Percentiles rank a stretch among this genome's conserved stretches.
These are phyloP conservation scores for Cyprinodon diabolis DNA, from an alignment of 2,797 vertebrate species.

Conservation along the genomic window DNA sequence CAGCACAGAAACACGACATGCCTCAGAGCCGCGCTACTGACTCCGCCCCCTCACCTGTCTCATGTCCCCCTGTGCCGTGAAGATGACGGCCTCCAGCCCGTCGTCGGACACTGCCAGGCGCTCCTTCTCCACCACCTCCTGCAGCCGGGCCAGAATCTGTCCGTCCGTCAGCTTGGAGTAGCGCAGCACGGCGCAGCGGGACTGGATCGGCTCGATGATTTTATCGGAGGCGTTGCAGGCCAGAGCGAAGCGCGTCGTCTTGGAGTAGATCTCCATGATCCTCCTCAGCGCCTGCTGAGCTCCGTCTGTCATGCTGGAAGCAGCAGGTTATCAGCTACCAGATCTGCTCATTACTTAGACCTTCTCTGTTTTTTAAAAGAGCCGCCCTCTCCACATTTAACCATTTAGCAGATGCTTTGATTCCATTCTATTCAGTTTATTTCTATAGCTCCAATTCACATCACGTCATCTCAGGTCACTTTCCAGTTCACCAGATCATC, in stretches of 20 bases:
- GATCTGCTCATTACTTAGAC: neutral
- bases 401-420: too few species aligned
- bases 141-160: constrained; percentile 89
- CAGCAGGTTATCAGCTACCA: neutral
- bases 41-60: constrained; percentile 85
- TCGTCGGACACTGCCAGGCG: constrained; percentile 86
- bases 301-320: constrained; percentile 93
- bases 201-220: constrained; percentile 98
- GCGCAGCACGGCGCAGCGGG: constrained; percentile 94
- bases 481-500: too few species aligned
- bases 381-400: too few species aligned
- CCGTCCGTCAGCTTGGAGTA: constrained; percentile 93
- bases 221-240: constrained; percentile 97
- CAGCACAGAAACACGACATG: neutral
- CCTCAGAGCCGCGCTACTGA: neutral
- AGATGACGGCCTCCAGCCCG: constrained; percentile 95
- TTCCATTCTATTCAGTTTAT: too few species aligned
- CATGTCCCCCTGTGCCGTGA: constrained; percentile 99
- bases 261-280: constrained; percentile 99
- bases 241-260: constrained; percentile 94
- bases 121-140: constrained; percentile 90
- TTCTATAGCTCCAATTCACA: too few species aligned
- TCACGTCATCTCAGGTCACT: too few species aligned
- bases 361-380: too few species aligned
- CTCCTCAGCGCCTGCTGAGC: constrained; percentile 95